phyloP scores from a whole-genome alignment of 2,888 invertebrate species.

The Melanostoma mellinum region DNA sequence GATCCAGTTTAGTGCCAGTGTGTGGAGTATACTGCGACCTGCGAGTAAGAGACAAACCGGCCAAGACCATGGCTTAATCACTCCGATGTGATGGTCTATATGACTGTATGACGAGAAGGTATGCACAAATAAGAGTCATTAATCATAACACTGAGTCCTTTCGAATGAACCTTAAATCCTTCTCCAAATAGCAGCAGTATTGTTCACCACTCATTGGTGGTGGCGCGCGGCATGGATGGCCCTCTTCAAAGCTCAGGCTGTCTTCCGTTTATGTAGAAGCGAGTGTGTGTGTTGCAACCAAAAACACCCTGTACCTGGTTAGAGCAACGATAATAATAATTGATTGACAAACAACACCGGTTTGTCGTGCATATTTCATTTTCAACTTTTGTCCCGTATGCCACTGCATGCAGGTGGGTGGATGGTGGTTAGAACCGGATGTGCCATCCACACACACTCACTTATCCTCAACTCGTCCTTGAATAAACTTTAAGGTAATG shows the following conservation, averaged over 20 bases:
- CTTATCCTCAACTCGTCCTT: slow-evolving; percentile 23
- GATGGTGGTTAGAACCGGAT: not conserved
- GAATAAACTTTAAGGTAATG: slow-evolving; percentile 16
- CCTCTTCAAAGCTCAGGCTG: not conserved
- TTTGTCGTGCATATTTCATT: slow-evolving; percentile 59
- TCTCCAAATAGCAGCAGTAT: slow-evolving; percentile 46
- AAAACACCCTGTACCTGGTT: slow-evolving; percentile 14
- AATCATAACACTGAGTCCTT: slow-evolving; percentile 69
- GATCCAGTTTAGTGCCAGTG: slow-evolving; percentile 56
- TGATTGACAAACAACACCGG: slow-evolving; percentile 70
- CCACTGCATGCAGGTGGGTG: not conserved
- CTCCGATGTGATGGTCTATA: slow-evolving; percentile 47
- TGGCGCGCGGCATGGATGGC: not conserved
- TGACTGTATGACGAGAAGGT: not conserved
- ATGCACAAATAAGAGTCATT: slow-evolving; percentile 70
- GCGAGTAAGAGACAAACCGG: slow-evolving; percentile 3
- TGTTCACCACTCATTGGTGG: slow-evolving; percentile 11
- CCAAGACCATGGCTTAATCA: slow-evolving; percentile 59
- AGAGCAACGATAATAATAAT: slow-evolving; percentile 65
- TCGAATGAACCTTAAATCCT: slow-evolving; percentile 63
- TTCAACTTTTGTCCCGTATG: slow-evolving; percentile 47
- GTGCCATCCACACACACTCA: not conserved
- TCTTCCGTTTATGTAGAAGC: not conserved
- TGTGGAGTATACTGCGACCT: slow-evolving; percentile 1
- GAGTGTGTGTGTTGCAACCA: slow-evolving; percentile 42